phyloP scores from a whole-genome alignment of 92 coral and sea anemone species.

The Nematostella vectensis region DNA sequence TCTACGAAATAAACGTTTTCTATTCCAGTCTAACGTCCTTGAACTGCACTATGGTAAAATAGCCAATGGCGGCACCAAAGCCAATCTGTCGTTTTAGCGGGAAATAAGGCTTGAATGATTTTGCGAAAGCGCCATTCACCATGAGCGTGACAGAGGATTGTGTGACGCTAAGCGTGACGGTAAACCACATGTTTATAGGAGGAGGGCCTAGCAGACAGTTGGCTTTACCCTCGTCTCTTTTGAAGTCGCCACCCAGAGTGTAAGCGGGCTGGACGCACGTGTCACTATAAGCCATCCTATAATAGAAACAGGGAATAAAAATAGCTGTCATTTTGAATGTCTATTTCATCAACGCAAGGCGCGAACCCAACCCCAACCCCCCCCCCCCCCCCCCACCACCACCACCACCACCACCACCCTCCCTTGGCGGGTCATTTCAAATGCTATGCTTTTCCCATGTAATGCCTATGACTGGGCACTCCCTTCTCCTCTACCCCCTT shows the following conservation, averaged over 20 bases:
- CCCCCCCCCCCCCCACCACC: too few species aligned
- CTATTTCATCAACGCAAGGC: too few species aligned
- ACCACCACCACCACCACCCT: too few species aligned
- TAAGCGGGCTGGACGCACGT: not conserved
- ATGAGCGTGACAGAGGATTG: not conserved
- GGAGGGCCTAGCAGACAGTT: not conserved
- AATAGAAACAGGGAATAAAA: not conserved
- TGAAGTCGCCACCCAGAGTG: not conserved
- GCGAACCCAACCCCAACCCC: too few species aligned
- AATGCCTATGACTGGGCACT: too few species aligned
- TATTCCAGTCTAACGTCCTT: not conserved
- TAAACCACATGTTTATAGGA: not conserved
- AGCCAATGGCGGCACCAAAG: not conserved
- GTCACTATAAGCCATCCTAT: not conserved
- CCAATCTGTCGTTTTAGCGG: not conserved
- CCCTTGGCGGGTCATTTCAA: too few species aligned
- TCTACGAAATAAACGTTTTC: too few species aligned
- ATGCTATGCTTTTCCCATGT: not conserved
- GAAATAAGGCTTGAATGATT: not conserved
- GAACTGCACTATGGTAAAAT: not conserved
- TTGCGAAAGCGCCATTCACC: not conserved
- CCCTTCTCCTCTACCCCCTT: too few species aligned
- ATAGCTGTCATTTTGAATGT: too few species aligned
- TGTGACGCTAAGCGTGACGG: not conserved
- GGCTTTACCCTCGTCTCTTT: not conserved